Conservation (phyloP, 2,888 invertebrate species). For the Plagiodera versicolora region DNA sequence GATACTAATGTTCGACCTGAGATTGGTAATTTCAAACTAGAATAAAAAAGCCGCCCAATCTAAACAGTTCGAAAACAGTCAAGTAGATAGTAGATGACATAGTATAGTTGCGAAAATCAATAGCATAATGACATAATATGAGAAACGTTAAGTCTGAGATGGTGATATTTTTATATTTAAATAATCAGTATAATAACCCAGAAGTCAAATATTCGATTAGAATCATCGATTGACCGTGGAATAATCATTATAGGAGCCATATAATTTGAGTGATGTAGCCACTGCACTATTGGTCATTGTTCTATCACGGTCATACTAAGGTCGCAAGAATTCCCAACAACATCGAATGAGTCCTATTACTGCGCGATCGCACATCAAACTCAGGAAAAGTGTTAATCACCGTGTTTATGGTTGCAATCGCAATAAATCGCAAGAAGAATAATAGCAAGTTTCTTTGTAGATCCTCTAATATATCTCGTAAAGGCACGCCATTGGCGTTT, state of each 20-base stretch:
- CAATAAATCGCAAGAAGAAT: background rate
- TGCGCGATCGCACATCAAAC: background rate
- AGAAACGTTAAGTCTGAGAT: no score
- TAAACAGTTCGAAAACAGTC: no score
- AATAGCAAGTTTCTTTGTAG: background rate
- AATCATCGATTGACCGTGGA: no score
- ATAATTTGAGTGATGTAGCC: background rate
- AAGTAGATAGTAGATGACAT: no score
- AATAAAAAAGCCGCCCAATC: no score
- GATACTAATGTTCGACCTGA: no score
- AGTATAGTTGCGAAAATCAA: no score
- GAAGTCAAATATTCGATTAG: no score
- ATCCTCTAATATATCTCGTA: background rate
- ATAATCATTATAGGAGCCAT: background rate
- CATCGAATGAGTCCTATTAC: background rate
- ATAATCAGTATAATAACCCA: no score
- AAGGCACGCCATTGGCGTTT: slow-evolving; percentile 24
- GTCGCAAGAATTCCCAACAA: background rate
- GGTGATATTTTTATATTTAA: no score
- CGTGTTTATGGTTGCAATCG: background rate
- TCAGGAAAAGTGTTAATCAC: slow-evolving; percentile 1
- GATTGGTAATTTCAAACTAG: no score
- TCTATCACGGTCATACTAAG: background rate
- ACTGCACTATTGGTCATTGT: background rate
- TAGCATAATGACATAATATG: no score